Base-by-base conservation (phyloP, 2,113 vertebrate genomes). In the Barbus barbus region DNA sequence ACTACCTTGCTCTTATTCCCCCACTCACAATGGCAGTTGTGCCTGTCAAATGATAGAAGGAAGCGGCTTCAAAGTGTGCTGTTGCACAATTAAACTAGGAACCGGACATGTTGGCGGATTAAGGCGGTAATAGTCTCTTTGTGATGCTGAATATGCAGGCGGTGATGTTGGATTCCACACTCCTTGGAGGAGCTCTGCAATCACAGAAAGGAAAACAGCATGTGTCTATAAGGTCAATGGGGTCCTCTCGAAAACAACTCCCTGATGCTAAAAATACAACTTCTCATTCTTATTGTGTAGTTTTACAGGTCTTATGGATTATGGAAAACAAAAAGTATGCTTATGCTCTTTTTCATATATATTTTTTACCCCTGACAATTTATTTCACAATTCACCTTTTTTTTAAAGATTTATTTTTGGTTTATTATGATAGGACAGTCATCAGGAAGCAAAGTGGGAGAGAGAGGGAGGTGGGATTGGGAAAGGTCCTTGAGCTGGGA, bases 1-100 rank as follows among this genome's bases (percentile, higher is more conserved):
- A 67, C 60, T 83, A 51, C 41, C 36, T 56, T 20, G 26, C 87
- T 84, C 72, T 78, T 78, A 24, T 61, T 78, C 75, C 53, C 83
- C 87, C 28, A 46, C 85, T 85, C 69, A 84, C 88, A 84, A 73
- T 60, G 56, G 73, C 71, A 63, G 85, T 85, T 86, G 75, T 61
- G 65, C 82, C 83, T 75, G 83, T 78, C 77, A 83, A 72, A 46
- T 36, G 46, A 53, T 77, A 81, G 60, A 85, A 80, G 58, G 22
- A 56, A 12, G 72, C 31, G 28, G 41, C 61, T 83, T 58, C n/a
- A 38, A 78, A 69, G 63, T 48, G 41, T 38, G 13, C 13, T 71
- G 73, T 67, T 33, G 53, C 41, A 80, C 48, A 78, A 83, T 85
- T 73, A 67, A 61, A 83, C 80, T 46, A 60, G 31, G 41, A 33